Base-by-base conservation (phyloP, 2,113 vertebrate species). In the Lynx canadensis region DNA sequence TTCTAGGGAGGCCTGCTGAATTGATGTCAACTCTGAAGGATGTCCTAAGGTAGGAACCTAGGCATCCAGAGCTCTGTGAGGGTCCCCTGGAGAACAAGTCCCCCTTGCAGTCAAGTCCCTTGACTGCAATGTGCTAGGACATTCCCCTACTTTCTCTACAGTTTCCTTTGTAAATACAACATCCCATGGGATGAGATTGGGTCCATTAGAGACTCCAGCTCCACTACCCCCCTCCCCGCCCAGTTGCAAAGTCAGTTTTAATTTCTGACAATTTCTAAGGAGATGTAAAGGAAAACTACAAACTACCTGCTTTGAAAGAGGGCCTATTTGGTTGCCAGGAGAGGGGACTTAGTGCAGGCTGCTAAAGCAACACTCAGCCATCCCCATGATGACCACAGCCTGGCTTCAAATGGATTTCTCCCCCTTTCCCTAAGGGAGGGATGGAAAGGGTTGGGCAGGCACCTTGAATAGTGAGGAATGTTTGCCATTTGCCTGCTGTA, bases 201-300 rank as follows among this genome's bases (percentile, higher is more conserved):
- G 19, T 7, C 13, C 41, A 12, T 27, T 38, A 41, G 94, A 48
- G 16, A 76, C 38, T 89, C 45, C 25, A 41, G 45, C 6, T 36
- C 4, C 82, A 27, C 66, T 0, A 41, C 57, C 2, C 57, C 21
- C 5, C 52, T 19, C 0, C 18, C 55, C 19, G 16, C 19, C 19
- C 21, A 60, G 45, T 21, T 81, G 36, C 4, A 89, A 23, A 84
- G 38, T 78, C 41, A 91, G 82, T 9, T 36, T 78, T 78, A 12
- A 89, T 63, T 95, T 95, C 89, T 78, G 45, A 33, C 12, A 50
- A 29, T 31, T 52, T 60, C 52, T 93, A 52, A 88, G 87, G n/a
- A 38, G 18, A 13, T 85, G 1, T 14, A 29, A 48, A 69, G 6
- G n/a, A 85, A 86, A 68, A 52, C 31, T 87, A 19, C 5, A 80